These are phyloP conservation scores for Sminthopsis crassicaudata DNA, from an alignment of 2,113 vertebrate genomes.

Conservation along the genomic window DNA sequence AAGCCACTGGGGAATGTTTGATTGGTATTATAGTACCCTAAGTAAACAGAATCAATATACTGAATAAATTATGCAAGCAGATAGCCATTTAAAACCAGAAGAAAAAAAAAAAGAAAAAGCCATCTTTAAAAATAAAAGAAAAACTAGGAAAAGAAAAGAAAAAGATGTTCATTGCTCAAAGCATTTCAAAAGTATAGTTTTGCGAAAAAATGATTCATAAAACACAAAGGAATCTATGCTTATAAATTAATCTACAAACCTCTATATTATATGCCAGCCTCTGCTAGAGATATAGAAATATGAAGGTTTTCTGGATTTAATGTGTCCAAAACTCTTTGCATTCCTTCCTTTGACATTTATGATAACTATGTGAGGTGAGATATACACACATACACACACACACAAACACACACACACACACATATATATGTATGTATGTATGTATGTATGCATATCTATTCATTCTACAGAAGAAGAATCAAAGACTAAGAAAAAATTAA, in stretches of 20 bases:
- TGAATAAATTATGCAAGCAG: fast-evolving
- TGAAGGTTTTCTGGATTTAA: not conserved
- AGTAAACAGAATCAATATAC: not conserved
- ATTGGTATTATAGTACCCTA: not conserved
- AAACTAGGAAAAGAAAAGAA: no score
- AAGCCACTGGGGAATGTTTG: not conserved
- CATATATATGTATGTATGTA: no score
- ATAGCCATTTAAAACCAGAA: not conserved
- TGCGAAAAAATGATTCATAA: not conserved
- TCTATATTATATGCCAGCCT: not conserved
- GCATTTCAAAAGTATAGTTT: not conserved
- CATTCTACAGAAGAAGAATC: not conserved
- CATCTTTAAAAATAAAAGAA: no score
- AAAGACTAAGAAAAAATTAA: not conserved
- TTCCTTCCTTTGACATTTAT: not conserved
- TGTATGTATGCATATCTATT: no score
- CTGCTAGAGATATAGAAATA: not conserved
- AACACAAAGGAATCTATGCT: not conserved
- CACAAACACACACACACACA: no score
- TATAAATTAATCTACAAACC: not conserved
- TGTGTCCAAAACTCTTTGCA: not conserved
- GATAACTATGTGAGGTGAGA: not conserved
- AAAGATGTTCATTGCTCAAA: not conserved
- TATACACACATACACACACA: no score
- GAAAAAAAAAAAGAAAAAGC: no score